Evolutionary conservation across 2,113 vertebrate species (phyloP).

Genomic region (Saccopteryx bilineata): DNA sequence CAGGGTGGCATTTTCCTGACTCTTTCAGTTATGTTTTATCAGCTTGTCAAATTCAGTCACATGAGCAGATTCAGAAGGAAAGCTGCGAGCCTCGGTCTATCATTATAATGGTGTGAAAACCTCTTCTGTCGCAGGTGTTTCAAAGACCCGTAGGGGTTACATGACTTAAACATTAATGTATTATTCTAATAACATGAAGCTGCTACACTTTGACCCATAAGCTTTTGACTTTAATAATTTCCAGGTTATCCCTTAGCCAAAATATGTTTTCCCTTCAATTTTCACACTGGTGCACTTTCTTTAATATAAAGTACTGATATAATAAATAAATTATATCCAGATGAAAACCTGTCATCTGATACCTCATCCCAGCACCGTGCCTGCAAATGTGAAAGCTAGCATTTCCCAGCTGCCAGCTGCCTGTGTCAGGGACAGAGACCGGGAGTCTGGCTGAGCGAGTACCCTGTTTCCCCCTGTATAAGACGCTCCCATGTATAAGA

Average conservation of each 20-base stretch:
- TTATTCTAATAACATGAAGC: constrained; percentile 88
- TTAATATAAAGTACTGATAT: constrained; percentile 83
- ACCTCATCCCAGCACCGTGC: constrained; percentile 68
- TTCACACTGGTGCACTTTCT: constrained; percentile 85
- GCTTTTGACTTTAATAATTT: constrained; percentile 88
- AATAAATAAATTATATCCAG: constrained; percentile 88
- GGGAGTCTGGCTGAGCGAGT: neutral
- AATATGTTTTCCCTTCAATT: constrained; percentile 83
- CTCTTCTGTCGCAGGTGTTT: constrained; percentile 88
- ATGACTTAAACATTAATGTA: constrained; percentile 86
- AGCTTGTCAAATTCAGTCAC: constrained; percentile 80
- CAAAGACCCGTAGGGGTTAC: constrained; percentile 76
- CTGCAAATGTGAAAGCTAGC: constrained; percentile 70
- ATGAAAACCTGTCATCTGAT: constrained; percentile 85
- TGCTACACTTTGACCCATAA: constrained; percentile 84
- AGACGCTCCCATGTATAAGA: too few relatives aligned
- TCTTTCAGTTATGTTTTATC: constrained; percentile 86
- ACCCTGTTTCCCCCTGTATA: too few relatives aligned
- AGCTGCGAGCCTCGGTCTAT: constrained; percentile 56
- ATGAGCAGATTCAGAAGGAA: constrained; percentile 78
- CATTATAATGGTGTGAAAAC: constrained; percentile 75
- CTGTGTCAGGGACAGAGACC: constrained; percentile 69
- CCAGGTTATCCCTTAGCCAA: constrained; percentile 83
- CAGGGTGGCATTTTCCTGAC: constrained; percentile 57
- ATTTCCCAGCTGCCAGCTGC: constrained; percentile 47